A percentile compares a stretch with the other conserved stretches of the same genome.
Conservation (phyloP, 2,888 invertebrate genomes). For the Machimus rusticus region DNA sequence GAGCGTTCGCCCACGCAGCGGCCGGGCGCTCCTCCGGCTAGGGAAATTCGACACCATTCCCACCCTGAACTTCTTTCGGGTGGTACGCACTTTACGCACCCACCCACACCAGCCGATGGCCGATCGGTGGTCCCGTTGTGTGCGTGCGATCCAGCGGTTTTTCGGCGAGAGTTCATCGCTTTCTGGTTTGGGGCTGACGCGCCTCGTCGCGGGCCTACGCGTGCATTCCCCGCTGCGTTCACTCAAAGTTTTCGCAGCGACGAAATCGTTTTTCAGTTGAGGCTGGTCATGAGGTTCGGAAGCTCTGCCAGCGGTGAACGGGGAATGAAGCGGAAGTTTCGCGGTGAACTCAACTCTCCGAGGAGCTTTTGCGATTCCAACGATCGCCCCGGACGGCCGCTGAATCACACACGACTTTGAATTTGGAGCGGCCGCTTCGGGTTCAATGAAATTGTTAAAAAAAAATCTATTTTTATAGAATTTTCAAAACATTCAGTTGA, state of each 20-base stretch:
- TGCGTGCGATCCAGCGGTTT: conserved; percentile 4
- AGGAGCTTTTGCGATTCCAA: background rate
- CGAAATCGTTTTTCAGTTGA: conserved; percentile 4
- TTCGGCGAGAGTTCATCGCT: background rate
- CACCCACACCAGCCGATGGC: background rate
- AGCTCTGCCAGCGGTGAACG: background rate
- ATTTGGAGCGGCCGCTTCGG: background rate
- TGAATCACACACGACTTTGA: background rate
- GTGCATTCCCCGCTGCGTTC: background rate
- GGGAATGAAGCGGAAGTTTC: background rate
- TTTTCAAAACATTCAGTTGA: background rate
- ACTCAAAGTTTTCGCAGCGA: background rate
- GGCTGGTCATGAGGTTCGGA: conserved; percentile 11
- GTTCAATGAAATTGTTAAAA: background rate
- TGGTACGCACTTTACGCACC: background rate
- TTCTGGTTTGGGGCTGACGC: background rate
- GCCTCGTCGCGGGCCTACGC: background rate
- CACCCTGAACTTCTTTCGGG: background rate
- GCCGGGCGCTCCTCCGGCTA: background rate
- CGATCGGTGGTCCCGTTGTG: background rate
- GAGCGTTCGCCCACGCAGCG: background rate
- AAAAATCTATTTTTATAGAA: background rate
- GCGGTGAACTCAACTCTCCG: background rate
- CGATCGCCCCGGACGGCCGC: background rate
- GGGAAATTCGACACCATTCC: conserved; percentile 26